These are phyloP conservation scores for Hypsibius dujardini DNA, from an alignment of 1,140 invertebrate species.

Conservation along the genomic window DNA sequence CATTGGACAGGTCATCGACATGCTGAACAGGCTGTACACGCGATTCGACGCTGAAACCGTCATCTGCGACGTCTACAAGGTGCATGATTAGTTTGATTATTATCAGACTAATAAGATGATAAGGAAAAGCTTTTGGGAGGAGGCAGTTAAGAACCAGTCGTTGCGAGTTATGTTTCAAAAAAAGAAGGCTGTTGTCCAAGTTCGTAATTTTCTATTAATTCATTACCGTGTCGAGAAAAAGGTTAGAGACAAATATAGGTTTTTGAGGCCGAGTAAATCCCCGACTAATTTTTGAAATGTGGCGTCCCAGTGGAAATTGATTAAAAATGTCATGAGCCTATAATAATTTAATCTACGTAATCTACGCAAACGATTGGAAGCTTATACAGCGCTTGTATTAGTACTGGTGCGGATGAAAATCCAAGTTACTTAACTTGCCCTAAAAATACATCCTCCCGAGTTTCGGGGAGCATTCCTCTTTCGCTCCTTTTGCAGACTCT, in stretches of 20 bases:
- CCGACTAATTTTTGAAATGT: no score
- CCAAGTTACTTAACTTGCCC: not conserved
- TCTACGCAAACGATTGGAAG: not conserved
- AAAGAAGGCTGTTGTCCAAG: not conserved
- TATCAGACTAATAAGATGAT: slow-evolving; percentile 17
- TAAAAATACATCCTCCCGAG: not conserved
- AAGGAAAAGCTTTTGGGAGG: slow-evolving; percentile 10
- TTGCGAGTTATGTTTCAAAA: not conserved
- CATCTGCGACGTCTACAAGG: slow-evolving; percentile 77
- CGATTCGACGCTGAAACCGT: slow-evolving; percentile 77
- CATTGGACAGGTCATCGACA: slow-evolving; percentile 80
- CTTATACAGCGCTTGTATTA: not conserved
- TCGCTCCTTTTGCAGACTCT: not conserved
- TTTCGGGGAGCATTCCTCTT: not conserved
- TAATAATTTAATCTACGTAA: no score
- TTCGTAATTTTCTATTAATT: not conserved
- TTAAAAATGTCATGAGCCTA: no score
- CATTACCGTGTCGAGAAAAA: no score
- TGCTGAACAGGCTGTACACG: slow-evolving; percentile 77
- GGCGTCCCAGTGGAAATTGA: no score
- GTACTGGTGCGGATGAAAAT: no score
- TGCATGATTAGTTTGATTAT: slow-evolving; percentile 29
- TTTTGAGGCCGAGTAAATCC: no score
- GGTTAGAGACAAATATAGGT: no score
- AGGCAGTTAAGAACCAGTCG: not conserved